Evolutionary conservation across 2,113 vertebrate genomes (phyloP).

Genomic region (Lipophrys pholis): DNA sequence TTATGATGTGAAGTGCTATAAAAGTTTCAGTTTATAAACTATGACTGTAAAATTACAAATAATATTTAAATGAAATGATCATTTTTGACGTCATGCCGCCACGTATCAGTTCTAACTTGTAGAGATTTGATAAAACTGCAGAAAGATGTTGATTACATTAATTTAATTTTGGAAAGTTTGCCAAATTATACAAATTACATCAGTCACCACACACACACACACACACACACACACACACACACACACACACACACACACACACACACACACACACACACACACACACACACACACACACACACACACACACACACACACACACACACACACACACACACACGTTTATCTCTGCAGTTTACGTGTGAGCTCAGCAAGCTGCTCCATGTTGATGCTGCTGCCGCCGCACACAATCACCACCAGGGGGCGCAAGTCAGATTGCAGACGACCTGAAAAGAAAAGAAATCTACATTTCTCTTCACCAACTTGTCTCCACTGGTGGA

Average conservation of each 20-base stretch:
- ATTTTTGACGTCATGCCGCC: background rate
- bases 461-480: no score
- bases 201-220: background rate
- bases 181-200: no score
- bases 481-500: background rate
- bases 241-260: no score
- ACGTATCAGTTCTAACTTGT: no score
- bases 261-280: background rate
- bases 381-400: conserved; percentile 80
- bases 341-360: conserved; percentile 46
- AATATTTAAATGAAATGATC: background rate
- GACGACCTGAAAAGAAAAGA: conserved; percentile 52
- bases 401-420: conserved; percentile 85
- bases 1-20: no score
- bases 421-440: conserved; percentile 66
- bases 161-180: background rate
- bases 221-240: background rate
- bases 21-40: no score
- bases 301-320: background rate
- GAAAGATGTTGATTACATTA: background rate
- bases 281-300: no score
- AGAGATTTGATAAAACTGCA: background rate
- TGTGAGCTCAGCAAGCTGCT: conserved; percentile 73
- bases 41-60: no score
- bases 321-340: background rate